These are phyloP conservation scores for Hypsopygia costalis DNA, from an alignment of 2,888 invertebrate genomes.

Conservation along the genomic window DNA sequence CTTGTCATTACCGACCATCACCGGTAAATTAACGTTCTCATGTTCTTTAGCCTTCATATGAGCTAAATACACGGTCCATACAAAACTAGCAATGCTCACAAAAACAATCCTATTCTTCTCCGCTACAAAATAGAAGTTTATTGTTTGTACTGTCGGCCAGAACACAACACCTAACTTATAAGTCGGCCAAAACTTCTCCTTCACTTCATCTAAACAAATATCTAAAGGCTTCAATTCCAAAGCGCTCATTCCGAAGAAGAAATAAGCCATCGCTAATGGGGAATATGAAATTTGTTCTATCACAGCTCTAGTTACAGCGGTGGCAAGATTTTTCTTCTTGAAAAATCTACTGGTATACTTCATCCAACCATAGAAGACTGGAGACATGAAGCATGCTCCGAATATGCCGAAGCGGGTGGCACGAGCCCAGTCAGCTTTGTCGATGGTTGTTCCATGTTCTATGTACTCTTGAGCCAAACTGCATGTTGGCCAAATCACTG, in stretches of 20 bases:
- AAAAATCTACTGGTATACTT: constrained; percentile 63
- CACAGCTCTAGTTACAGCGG: constrained; percentile 54
- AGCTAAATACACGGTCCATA: constrained; percentile 89
- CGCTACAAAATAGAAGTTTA: constrained; percentile 86
- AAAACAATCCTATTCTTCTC: constrained; percentile 88
- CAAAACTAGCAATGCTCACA: constrained; percentile 85
- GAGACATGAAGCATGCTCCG: constrained; percentile 87
- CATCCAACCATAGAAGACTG: constrained; percentile 88
- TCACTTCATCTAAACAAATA: constrained; percentile 83
- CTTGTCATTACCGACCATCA: not conserved
- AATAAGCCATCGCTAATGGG: constrained; percentile 86
- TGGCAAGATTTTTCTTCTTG: constrained; percentile 35
- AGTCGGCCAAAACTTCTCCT: constrained; percentile 86
- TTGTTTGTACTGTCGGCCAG: constrained; percentile 87
- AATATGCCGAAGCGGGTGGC: constrained; percentile 86
- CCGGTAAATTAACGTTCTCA: constrained; percentile 27
- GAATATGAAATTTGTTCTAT: constrained; percentile 87
- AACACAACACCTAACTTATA: constrained; percentile 84
- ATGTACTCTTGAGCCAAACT: constrained; percentile 83
- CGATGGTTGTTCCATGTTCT: constrained; percentile 40
- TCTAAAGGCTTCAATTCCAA: constrained; percentile 83
- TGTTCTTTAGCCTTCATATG: constrained; percentile 83
- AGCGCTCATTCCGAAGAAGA: constrained; percentile 88
- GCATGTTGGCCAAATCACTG: constrained; percentile 86
- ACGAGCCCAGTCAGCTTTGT: constrained; percentile 76